Base-by-base conservation (phyloP, 2,888 invertebrate genomes). In the Ectemnius continuus region DNA sequence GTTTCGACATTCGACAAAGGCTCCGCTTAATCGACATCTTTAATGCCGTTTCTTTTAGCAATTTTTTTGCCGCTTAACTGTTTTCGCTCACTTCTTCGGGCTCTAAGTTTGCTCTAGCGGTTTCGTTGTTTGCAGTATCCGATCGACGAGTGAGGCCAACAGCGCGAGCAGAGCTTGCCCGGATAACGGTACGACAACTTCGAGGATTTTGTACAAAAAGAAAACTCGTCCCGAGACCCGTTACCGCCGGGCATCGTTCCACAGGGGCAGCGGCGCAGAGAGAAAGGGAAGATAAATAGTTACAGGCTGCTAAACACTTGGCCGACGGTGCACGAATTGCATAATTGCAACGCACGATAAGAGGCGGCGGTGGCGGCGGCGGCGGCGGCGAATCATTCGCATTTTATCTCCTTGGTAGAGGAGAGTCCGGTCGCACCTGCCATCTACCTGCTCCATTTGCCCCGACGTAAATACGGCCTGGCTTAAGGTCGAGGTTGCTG, bases 151-250 rank as follows among this genome's bases (percentile, higher is more conserved):
- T 70, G 36, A 36, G 36, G 58, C 56, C 20, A 62, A 23, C 36
- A 11, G 36, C 4, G 36, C 36, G 45, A 68, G 52, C 57, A 47
- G 45, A 58, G 62, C 62, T 36, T 48, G 63, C 62, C 72, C 78
- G 82, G 84, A 85, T 90, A 90, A 90, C 90, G 89, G 89, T 88
- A 71, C 83, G 73, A 80, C 75, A 85, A 84, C 86, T 85, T 86
- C 52, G 59, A 60, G 28, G 85, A 81, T 88, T 87, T 88, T 81
- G 83, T 84, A 82, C 70, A 88, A 85, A 84, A 86, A 76, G 75
- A 81, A 85, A 86, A 82, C 80, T 76, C 79, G 57, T 65, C 61
- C 61, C 66, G 80, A 84, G 76, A 87, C 84, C 90, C 89, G 89
- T 90, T 90, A 90, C 67, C 71, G 83, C 71, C 83, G 84, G 86